Percentiles rank a stretch among this genome's conserved stretches.
Evolutionary conservation across 2,797 vertebrate species (phyloP).

Genomic region (Labroides dimidiatus): DNA sequence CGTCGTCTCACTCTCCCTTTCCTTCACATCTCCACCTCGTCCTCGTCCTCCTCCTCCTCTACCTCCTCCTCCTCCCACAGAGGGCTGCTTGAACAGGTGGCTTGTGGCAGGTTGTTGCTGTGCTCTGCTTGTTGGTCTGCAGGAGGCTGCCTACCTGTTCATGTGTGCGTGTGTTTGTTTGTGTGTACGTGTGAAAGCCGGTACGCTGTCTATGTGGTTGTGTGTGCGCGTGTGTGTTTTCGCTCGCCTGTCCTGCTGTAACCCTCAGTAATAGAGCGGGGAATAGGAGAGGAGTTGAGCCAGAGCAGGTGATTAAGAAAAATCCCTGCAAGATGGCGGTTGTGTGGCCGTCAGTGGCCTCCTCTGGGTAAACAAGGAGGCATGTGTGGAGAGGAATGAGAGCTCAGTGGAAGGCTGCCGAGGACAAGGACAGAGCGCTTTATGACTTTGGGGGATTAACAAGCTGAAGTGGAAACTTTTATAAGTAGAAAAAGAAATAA

Average conservation of each 20-base stretch:
- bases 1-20: slow-evolving; percentile 47
- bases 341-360: slow-evolving; percentile 63
- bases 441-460: slow-evolving; percentile 80
- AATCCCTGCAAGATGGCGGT: slow-evolving; percentile 79
- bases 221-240: slow-evolving; percentile 24
- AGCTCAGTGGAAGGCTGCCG: slow-evolving; percentile 64
- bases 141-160: slow-evolving; percentile 65
- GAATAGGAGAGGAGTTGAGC: slow-evolving; percentile 74
- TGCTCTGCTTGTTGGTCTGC: slow-evolving; percentile 75
- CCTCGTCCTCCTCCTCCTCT: slow-evolving; percentile 52
- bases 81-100: slow-evolving; percentile 77
- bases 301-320: slow-evolving; percentile 79
- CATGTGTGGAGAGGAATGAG: slow-evolving; percentile 65
- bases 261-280: slow-evolving; percentile 74
- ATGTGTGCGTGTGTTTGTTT: slow-evolving; percentile 29
- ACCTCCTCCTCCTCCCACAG: slow-evolving; percentile 49
- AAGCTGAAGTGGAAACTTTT: slow-evolving; percentile 76
- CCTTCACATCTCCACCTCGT: slow-evolving; percentile 57
- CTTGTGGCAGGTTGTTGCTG: slow-evolving; percentile 73
- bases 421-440: slow-evolving; percentile 78
- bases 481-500: slow-evolving; percentile 69
- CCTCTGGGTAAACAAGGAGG: slow-evolving; percentile 75
- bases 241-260: slow-evolving; percentile 66
- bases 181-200: slow-evolving; percentile 20
- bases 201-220: slow-evolving; percentile 30